These are phyloP conservation scores for Monochamus saltuarius DNA, from an alignment of 1,140 invertebrate species.

Conservation along the genomic window DNA sequence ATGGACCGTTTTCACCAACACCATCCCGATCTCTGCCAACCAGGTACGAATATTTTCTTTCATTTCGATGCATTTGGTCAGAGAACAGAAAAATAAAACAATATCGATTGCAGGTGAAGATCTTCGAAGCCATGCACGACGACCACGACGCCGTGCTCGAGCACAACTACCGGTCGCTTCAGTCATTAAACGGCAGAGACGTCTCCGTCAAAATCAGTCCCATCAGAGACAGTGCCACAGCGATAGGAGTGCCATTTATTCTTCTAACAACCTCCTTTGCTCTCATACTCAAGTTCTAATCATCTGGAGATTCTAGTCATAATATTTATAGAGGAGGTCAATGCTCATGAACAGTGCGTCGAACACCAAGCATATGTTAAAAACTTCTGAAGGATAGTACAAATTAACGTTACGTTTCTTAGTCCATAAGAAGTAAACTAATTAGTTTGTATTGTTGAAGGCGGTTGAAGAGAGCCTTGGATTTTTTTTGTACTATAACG, in stretches of 20 bases:
- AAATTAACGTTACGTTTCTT: background rate
- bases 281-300: no score
- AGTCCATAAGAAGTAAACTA: background rate
- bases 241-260: no score
- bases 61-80: no score
- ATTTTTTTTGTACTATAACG: no score
- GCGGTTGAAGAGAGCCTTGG: no score
- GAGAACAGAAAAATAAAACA: no score
- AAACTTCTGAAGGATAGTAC: background rate
- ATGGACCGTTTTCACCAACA: constrained; percentile 70
- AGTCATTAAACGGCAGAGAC: constrained; percentile 45
- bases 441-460: background rate
- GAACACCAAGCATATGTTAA: background rate
- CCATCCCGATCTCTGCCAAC: constrained; percentile 58
- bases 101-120: constrained; percentile 44
- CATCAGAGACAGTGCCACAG: constrained; percentile 8
- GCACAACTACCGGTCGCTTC: constrained; percentile 54
- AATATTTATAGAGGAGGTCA: background rate
- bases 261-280: no score
- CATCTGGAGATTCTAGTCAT: no score
- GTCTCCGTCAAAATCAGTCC: constrained; percentile 37
- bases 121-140: constrained; percentile 51
- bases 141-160: constrained; percentile 44
- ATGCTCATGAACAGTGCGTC: background rate
- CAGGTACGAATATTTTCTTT: constrained; percentile 54